A percentile compares a stretch with the other conserved stretches of the same genome.
Evolutionary conservation across 2,797 vertebrate species (phyloP).

Genomic region (Sparidentex hasta): DNA sequence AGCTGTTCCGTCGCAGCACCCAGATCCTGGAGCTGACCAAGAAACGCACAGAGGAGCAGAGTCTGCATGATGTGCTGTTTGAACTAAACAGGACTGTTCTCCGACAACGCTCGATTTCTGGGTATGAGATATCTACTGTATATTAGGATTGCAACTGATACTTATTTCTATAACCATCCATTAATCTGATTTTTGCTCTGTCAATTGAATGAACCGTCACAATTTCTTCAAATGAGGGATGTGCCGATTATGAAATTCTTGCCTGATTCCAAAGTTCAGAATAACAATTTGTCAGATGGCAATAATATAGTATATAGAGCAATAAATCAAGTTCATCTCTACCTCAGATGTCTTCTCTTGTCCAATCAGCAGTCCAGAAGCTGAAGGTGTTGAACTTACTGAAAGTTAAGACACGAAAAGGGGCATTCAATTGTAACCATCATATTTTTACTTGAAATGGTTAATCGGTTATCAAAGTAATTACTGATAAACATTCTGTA

Average conservation of each 20-base stretch:
- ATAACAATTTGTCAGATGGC: too few species aligned
- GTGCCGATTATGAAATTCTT: too few species aligned
- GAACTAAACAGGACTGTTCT: slow-evolving; percentile 95
- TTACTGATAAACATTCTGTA: background rate
- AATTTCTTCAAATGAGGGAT: background rate
- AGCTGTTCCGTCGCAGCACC: slow-evolving; percentile 93
- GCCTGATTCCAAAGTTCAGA: too few species aligned
- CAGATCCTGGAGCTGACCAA: slow-evolving; percentile 97
- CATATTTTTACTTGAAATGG: background rate
- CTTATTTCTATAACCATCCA: background rate
- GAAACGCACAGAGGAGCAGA: slow-evolving; percentile 95
- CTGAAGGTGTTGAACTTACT: background rate
- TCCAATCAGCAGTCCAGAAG: background rate
- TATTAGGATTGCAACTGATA: background rate
- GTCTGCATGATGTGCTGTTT: slow-evolving; percentile 94
- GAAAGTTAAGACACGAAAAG: background rate
- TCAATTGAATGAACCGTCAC: background rate
- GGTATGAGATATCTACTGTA: slow-evolving; percentile 79
- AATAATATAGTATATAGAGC: too few species aligned
- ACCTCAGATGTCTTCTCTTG: background rate
- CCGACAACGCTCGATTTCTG: slow-evolving; percentile 89
- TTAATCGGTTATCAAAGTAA: background rate
- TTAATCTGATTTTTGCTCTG: background rate
- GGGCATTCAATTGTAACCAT: background rate
- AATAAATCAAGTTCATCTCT: too few species aligned